Evolutionary conservation across 2,888 invertebrate species (phyloP).

Genomic region (Synanthedon formicaeformis): DNA sequence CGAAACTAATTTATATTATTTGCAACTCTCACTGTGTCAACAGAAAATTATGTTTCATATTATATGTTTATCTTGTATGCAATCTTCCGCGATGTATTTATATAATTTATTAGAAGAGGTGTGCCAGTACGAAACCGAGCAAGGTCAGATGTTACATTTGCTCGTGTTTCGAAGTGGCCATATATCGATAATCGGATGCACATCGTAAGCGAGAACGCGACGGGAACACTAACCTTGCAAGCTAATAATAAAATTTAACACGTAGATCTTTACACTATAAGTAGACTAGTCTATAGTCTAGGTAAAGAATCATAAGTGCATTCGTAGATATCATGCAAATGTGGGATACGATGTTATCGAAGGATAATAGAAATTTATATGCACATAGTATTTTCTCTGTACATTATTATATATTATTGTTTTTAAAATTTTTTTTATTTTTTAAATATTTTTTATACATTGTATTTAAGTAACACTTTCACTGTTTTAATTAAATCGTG

Average conservation of each 20-base stretch:
- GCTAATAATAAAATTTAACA: slow-evolving; percentile 57
- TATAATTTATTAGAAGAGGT: not conserved
- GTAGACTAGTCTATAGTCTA: slow-evolving; percentile 26
- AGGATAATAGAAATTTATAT: not conserved
- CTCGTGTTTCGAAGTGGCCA: not conserved
- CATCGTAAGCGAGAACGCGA: slow-evolving; percentile 31
- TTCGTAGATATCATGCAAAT: slow-evolving; percentile 10
- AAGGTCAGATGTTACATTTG: slow-evolving; percentile 10
- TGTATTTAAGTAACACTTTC: too few relatives aligned
- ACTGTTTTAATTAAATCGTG: too few relatives aligned
- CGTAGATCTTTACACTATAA: slow-evolving; percentile 25
- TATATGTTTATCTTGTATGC: too few relatives aligned
- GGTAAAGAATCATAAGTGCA: slow-evolving; percentile 21
- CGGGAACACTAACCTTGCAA: slow-evolving; percentile 56
- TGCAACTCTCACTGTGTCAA: too few relatives aligned
- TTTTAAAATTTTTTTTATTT: too few relatives aligned
- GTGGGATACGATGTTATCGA: slow-evolving; percentile 11
- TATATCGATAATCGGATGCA: slow-evolving; percentile 1
- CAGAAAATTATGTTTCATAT: too few relatives aligned
- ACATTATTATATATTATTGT: too few relatives aligned
- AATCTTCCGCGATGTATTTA: not conserved
- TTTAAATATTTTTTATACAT: too few relatives aligned
- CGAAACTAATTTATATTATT: too few relatives aligned
- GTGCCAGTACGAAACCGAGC: slow-evolving; percentile 7
- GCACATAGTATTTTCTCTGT: not conserved